Conservation (phyloP, 2,113 vertebrate species). For the Sigmodon hispidus region DNA sequence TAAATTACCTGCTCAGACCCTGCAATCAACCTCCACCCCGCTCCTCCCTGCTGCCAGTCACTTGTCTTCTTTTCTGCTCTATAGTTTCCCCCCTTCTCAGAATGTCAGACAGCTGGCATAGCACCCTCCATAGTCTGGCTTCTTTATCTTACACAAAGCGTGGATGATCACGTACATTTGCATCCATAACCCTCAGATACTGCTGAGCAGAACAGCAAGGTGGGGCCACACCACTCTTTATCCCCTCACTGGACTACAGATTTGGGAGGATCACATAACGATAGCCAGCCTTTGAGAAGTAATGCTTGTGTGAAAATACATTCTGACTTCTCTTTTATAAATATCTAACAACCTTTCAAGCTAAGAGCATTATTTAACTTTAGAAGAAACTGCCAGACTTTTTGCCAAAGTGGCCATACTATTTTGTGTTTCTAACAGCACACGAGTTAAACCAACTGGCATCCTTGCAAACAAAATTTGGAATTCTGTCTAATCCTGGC, state of each 20-base stretch:
- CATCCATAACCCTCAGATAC: background rate
- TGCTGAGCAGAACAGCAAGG: background rate
- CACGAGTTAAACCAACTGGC: background rate
- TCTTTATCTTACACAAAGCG: too few species aligned
- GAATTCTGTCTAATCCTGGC: background rate
- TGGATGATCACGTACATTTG: too few species aligned
- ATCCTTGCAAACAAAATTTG: background rate
- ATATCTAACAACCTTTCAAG: background rate
- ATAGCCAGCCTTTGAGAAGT: background rate
- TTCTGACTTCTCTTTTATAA: constrained; percentile 27
- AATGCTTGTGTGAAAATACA: background rate
- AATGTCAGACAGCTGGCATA: background rate
- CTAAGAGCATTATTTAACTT: constrained; percentile 2
- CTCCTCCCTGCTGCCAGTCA: background rate
- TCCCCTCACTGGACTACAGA: background rate
- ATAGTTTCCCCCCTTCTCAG: background rate
- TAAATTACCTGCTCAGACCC: background rate
- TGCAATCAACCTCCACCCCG: background rate
- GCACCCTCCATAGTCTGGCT: background rate
- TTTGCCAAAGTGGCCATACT: background rate
- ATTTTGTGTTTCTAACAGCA: background rate
- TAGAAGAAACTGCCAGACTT: background rate
- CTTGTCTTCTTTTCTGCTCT: background rate
- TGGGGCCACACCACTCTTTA: background rate
- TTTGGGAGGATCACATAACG: background rate